These are phyloP conservation scores for Apodemus agrarius DNA, from an alignment of 2,797 vertebrate species.

Conservation along the genomic window DNA sequence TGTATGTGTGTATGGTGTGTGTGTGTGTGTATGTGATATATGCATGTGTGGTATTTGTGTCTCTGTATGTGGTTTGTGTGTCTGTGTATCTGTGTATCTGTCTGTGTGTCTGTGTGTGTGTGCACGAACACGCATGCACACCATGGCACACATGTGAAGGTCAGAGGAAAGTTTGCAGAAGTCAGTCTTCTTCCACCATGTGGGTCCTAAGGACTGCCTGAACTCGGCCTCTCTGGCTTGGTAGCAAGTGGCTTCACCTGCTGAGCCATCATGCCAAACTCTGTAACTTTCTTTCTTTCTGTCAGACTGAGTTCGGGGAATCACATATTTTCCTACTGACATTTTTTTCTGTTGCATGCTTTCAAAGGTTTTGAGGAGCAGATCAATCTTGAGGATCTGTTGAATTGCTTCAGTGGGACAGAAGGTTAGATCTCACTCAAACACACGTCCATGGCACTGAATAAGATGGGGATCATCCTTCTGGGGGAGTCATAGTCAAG, in stretches of 20 bases:
- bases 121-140: fast-evolving
- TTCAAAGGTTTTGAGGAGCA: constrained; percentile 19
- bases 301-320: neutral
- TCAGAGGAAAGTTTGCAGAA: neutral
- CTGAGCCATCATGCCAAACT: neutral
- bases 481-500: neutral
- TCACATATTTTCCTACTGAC: neutral
- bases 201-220: neutral
- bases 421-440: neutral
- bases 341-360: neutral
- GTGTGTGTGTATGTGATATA: neutral
- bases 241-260: neutral
- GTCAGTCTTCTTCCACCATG: neutral
- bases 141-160: neutral
- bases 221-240: neutral
- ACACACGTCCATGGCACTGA: neutral
- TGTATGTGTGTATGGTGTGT: neutral
- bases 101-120: neutral
- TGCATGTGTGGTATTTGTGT: too few species aligned
- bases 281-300: neutral
- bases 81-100: too few species aligned
- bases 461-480: neutral
- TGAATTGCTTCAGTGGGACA: neutral
- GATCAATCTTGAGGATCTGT: neutral
- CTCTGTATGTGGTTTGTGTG: too few species aligned